Conservation (phyloP, 1,140 invertebrate genomes). For the Formica exsecta region DNA sequence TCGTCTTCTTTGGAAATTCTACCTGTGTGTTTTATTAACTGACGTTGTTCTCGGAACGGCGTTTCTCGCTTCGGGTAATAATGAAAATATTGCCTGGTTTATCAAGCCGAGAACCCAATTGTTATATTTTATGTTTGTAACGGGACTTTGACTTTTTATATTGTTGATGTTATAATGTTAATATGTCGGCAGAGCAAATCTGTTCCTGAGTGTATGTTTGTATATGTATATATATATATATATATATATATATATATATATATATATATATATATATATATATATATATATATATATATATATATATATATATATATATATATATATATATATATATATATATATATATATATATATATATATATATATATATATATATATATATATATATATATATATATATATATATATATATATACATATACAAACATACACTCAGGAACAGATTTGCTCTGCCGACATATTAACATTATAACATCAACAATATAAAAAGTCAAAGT, state of each 20-base stretch:
- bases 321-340: too few relatives aligned
- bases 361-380: too few relatives aligned
- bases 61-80: constrained; percentile 7
- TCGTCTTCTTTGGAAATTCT: constrained; percentile 43
- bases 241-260: too few relatives aligned
- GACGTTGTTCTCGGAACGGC: not conserved
- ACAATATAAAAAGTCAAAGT: not conserved
- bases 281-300: too few relatives aligned
- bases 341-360: too few relatives aligned
- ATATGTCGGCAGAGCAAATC: not conserved
- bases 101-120: constrained; percentile 16
- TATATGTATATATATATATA: too few relatives aligned
- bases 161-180: not conserved
- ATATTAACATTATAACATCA: not conserved
- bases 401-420: too few relatives aligned
- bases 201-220: not conserved
- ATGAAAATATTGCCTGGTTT: constrained; percentile 20
- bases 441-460: not conserved
- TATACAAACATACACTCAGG: not conserved
- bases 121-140: not conserved
- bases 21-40: constrained; percentile 16
- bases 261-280: too few relatives aligned
- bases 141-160: not conserved
- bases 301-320: too few relatives aligned
- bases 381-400: too few relatives aligned